A percentile compares a stretch with the other conserved stretches of the same genome.
Conservation (phyloP, 2,888 invertebrate genomes). For the Auanema sp. region DNA sequence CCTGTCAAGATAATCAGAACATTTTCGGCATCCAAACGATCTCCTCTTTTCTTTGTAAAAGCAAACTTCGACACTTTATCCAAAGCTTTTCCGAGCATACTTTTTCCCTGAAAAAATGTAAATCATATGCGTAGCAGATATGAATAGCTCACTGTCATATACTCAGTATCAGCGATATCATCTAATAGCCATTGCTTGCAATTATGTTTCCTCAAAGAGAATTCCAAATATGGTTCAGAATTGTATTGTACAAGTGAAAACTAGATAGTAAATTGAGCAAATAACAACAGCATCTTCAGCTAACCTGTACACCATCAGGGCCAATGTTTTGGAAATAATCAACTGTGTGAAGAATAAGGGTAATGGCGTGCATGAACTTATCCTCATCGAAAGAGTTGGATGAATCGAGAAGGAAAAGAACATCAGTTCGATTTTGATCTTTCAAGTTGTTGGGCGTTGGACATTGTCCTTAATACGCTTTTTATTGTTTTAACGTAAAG, state of each 20-base stretch:
- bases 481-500: slow-evolving; percentile 13
- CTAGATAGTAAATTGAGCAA: slow-evolving; percentile 19
- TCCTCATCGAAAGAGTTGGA: slow-evolving; percentile 46
- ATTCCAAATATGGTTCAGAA: slow-evolving; percentile 56
- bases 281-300: too few relatives aligned
- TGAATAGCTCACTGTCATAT: slow-evolving; percentile 44
- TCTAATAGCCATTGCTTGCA: slow-evolving; percentile 50
- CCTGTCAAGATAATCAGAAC: slow-evolving; percentile 54
- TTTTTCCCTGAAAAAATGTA: slow-evolving; percentile 35
- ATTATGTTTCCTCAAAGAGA: slow-evolving; percentile 54
- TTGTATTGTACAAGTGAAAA: slow-evolving; percentile 57
- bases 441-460: slow-evolving; percentile 41
- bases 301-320: slow-evolving; percentile 52
- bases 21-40: slow-evolving; percentile 52
- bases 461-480: slow-evolving; percentile 37
- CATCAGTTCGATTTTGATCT: slow-evolving; percentile 43
- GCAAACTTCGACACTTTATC: slow-evolving; percentile 54
- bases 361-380: slow-evolving; percentile 47
- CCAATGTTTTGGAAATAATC: slow-evolving; percentile 52
- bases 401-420: slow-evolving; percentile 57
- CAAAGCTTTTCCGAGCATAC: slow-evolving; percentile 50
- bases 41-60: slow-evolving; percentile 56
- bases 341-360: slow-evolving; percentile 51
- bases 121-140: too few relatives aligned
- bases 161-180: slow-evolving; percentile 55